These are phyloP conservation scores for Prolemur simus DNA, from an alignment of 2,113 vertebrate genomes.

Conservation along the genomic window DNA sequence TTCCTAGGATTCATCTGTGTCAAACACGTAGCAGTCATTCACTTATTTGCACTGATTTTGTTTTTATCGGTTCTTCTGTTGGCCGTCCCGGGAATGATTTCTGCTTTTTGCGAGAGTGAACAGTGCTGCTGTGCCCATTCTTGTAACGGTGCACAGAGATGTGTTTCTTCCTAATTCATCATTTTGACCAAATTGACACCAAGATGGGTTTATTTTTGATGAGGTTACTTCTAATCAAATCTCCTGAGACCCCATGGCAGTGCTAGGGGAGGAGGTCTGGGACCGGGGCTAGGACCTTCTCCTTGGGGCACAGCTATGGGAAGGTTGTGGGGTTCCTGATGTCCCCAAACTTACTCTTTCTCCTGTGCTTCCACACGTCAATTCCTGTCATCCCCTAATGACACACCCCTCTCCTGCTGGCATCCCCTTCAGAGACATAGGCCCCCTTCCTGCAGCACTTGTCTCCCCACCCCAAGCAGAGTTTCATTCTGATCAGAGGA, in stretches of 20 bases:
- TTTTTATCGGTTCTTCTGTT: not conserved
- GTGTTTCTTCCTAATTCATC: not conserved
- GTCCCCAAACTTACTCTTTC: not conserved
- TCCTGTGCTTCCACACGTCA: not conserved
- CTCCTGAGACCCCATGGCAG: not conserved
- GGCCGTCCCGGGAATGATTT: not conserved
- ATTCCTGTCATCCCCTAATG: not conserved
- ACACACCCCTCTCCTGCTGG: not conserved
- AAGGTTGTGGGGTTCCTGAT: not conserved
- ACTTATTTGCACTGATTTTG: not conserved
- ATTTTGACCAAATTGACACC: conserved; percentile 14
- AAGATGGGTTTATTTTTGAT: not conserved
- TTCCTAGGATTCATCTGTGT: not conserved
- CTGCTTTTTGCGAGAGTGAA: not conserved
- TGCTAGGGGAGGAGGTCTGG: not conserved
- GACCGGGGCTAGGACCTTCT: not conserved
- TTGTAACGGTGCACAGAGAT: not conserved
- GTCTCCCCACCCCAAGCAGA: too few species aligned
- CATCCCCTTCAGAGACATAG: not conserved
- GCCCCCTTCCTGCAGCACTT: not conserved
- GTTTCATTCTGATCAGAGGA: not conserved
- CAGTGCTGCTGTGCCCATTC: not conserved
- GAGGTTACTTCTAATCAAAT: not conserved
- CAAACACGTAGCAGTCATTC: not conserved
- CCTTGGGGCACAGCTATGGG: not conserved